These are phyloP conservation scores for Pemphredon lugubris DNA, from an alignment of 2,888 invertebrate species.

Conservation along the genomic window DNA sequence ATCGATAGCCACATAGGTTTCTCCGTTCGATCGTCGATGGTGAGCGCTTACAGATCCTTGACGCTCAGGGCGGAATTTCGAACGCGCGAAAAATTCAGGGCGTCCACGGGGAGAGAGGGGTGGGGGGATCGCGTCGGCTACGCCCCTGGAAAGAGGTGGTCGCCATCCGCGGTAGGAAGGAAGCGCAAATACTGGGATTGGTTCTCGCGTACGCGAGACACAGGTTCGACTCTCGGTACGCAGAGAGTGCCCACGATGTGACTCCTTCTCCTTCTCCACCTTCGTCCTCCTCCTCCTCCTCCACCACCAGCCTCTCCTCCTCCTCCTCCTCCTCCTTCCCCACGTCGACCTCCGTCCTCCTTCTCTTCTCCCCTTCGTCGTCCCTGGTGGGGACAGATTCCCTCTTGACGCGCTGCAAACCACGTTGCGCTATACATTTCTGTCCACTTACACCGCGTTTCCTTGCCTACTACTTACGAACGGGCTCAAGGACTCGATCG, in stretches of 20 bases:
- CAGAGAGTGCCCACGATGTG: constrained; percentile 69
- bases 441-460: constrained; percentile 62
- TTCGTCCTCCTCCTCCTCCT: constrained; percentile 55
- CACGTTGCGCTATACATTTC: constrained; percentile 69
- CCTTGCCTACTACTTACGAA: constrained; percentile 38
- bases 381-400: constrained; percentile 72
- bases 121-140: constrained; percentile 70
- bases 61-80: constrained; percentile 65
- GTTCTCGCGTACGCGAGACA: constrained; percentile 76
- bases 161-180: constrained; percentile 77
- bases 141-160: constrained; percentile 79
- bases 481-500: constrained; percentile 47
- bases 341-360: constrained; percentile 48
- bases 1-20: constrained; percentile 43
- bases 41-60: constrained; percentile 39
- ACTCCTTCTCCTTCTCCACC: constrained; percentile 63
- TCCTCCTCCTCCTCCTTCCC: constrained; percentile 45
- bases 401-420: constrained; percentile 69
- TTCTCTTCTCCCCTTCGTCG: constrained; percentile 53
- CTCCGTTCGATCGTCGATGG: constrained; percentile 56
- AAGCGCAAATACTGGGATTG: constrained; percentile 79
- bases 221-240: constrained; percentile 71
- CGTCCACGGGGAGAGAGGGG: constrained; percentile 56
- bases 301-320: constrained; percentile 52
- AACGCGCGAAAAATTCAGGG: constrained; percentile 72